A percentile compares a stretch with the other conserved stretches of the same genome.
These are phyloP conservation scores for Physeter macrocephalus DNA, from an alignment of 2,113 vertebrate genomes.

Conservation along the genomic window DNA sequence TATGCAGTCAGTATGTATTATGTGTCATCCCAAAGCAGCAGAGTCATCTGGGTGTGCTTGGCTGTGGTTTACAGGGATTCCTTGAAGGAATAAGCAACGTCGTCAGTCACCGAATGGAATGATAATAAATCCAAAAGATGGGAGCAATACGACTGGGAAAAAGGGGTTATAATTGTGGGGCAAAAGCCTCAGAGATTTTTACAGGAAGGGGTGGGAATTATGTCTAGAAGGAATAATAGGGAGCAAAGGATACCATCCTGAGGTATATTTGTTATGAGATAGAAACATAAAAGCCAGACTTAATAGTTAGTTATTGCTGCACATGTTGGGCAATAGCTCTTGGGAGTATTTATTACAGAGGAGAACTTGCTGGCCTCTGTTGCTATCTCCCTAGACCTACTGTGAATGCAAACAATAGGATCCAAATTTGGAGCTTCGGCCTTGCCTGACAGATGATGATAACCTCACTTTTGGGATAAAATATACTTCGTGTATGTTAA, in stretches of 20 bases:
- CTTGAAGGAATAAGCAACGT: neutral
- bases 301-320: neutral
- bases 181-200: neutral
- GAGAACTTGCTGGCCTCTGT: neutral
- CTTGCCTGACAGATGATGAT: neutral
- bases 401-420: neutral
- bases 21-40: neutral
- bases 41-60: neutral
- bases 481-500: neutral
- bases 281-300: neutral
- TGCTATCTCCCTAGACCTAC: neutral
- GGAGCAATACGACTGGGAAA: neutral
- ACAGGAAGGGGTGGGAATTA: neutral
- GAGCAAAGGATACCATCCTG: neutral
- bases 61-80: neutral
- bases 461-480: neutral
- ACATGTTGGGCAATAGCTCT: neutral
- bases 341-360: neutral
- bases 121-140: neutral
- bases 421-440: neutral
- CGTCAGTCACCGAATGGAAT: neutral
- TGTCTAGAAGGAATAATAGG: neutral
- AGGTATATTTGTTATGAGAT: neutral
- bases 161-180: neutral
- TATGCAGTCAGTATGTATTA: neutral